Conservation (phyloP, 2,797 vertebrate genomes). For the Falco columbarius region DNA sequence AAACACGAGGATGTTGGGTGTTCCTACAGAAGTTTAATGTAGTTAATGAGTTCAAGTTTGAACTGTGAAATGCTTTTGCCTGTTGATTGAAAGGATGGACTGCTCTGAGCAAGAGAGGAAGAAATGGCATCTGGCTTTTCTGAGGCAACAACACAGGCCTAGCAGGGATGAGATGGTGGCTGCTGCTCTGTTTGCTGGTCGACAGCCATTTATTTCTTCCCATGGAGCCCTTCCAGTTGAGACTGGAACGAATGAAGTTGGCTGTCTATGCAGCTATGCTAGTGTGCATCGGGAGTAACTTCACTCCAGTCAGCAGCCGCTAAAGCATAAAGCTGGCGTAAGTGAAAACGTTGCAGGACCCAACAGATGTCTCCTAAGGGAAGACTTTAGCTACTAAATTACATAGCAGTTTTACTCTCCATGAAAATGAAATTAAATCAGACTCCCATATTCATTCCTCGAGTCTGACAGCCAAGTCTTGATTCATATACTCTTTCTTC, state of each 20-base stretch:
- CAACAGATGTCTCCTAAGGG: background rate
- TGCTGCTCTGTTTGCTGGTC: background rate
- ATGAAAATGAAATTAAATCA: slow-evolving; percentile 1
- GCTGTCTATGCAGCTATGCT: background rate
- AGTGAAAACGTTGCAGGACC: background rate
- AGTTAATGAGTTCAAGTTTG: background rate
- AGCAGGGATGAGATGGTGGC: background rate
- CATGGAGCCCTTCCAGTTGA: background rate
- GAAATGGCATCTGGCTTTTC: background rate
- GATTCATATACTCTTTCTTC: background rate
- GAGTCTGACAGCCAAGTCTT: background rate
- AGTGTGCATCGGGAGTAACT: background rate
- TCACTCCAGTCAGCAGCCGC: background rate
- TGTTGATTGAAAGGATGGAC: background rate
- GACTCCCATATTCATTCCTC: background rate
- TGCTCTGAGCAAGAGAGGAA: background rate
- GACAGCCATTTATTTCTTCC: background rate
- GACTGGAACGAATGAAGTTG: background rate
- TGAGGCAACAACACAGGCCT: background rate
- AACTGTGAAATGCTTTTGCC: background rate
- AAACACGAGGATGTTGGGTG: accelerated
- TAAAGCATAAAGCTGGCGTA: background rate
- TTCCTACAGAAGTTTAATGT: background rate
- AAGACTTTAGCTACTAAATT: background rate
- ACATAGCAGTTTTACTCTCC: background rate